phyloP scores from a whole-genome alignment of 2,113 vertebrate genomes.

The Alligator sinensis region DNA sequence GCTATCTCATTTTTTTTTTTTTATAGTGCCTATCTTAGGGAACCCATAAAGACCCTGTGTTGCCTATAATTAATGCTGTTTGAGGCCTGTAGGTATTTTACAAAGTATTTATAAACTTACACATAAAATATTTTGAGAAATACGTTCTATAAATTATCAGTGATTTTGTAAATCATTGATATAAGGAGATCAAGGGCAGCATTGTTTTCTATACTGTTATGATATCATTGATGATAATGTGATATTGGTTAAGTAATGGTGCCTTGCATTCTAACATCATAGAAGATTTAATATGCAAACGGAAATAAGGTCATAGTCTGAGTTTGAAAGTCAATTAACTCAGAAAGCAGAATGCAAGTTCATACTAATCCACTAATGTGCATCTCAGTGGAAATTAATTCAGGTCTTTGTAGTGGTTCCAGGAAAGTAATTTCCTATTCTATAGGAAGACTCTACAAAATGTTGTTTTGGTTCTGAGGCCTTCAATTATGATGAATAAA shows the following conservation, averaged over 20 bases:
- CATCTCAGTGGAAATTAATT: conserved; percentile 66
- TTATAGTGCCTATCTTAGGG: not conserved
- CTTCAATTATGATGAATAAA: conserved; percentile 45
- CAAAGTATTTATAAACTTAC: not conserved
- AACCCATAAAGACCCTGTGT: too few relatives aligned
- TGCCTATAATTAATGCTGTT: not conserved
- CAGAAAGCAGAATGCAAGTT: conserved; percentile 37
- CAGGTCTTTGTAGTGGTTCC: conserved; percentile 43
- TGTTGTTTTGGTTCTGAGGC: conserved; percentile 13
- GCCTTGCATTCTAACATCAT: conserved; percentile 4
- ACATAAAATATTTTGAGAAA: not conserved
- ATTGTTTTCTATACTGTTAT: not conserved
- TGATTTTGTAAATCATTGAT: not conserved
- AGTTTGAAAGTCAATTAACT: conserved; percentile 67
- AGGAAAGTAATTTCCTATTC: conserved; percentile 59
- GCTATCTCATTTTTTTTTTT: not conserved
- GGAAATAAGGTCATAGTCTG: conserved; percentile 6
- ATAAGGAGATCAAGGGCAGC: not conserved
- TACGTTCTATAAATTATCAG: not conserved
- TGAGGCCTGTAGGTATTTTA: not conserved
- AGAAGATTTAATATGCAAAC: not conserved
- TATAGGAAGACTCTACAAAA: conserved; percentile 8
- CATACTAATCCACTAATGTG: conserved; percentile 51
- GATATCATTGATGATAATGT: rapidly evolving
- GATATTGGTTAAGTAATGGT: not conserved